Conservation (phyloP, 2,888 invertebrate species). For the Ceramica pisi region DNA sequence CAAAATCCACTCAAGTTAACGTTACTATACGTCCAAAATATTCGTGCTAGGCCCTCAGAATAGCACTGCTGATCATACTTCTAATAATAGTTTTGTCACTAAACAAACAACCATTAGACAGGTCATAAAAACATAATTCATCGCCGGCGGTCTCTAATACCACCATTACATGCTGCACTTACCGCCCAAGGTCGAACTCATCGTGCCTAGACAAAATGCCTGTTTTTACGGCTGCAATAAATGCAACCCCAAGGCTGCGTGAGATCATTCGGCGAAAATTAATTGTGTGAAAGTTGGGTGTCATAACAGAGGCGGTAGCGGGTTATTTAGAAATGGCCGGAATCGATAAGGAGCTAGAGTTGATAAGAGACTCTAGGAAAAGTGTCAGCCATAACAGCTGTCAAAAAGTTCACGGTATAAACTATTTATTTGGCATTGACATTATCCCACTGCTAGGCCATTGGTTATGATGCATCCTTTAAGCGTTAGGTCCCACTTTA, state of each 20-base stretch:
- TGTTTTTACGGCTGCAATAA: conserved; percentile 69
- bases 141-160: conserved; percentile 26
- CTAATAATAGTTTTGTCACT: conserved; percentile 1
- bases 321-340: too few relatives aligned
- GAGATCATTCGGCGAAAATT: conserved; percentile 78
- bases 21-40: too few relatives aligned
- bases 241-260: conserved; percentile 77
- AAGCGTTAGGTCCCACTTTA: too few relatives aligned
- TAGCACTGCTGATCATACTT: too few relatives aligned
- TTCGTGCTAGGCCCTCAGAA: too few relatives aligned
- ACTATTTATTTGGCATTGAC: too few relatives aligned
- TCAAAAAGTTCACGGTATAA: neutral
- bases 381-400: neutral
- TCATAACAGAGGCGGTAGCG: conserved; percentile 59
- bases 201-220: conserved; percentile 72
- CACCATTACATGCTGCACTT: conserved; percentile 46
- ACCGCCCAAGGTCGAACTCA: conserved; percentile 55
- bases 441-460: too few relatives aligned
- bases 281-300: conserved; percentile 75
- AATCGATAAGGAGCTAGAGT: too few relatives aligned
- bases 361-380: neutral
- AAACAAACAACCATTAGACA: conserved; percentile 24
- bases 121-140: conserved; percentile 29
- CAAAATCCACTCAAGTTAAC: too few relatives aligned
- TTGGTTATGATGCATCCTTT: too few relatives aligned